Evolutionary conservation across 2,888 invertebrate species (phyloP), one percentile per base, ranked within the genome.

Genomic region (Pseudococcus jackbeardsleyi): DNA sequence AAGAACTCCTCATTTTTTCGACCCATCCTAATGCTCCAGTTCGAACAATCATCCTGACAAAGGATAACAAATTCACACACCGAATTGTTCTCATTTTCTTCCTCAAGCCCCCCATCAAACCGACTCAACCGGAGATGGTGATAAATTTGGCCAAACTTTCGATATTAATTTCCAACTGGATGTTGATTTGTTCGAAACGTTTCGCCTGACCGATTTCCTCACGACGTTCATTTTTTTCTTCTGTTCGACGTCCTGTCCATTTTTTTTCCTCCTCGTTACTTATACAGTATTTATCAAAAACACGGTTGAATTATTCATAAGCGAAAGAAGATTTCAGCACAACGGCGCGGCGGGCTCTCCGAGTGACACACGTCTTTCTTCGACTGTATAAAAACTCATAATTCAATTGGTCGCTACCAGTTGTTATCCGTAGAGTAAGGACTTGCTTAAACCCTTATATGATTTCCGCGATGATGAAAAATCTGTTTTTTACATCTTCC

Each of bases 281-380:
- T n/a, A 64, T 22, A 64, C 64, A 64, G 64, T 64, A 64, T 64
- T 64, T 64, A 82, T 82, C 42, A 42, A 46, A 82, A 82, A 46
- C 26, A 82, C 79, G 42, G 42, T 82, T 82, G 79, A 82, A 82
- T 82, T 82, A 82, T 82, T 82, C 79, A 82, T 82, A 82, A 82
- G 79, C 42, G n/a, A n/a, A 33, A 33, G 8, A 46, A 46, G 8
- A n/a, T 82, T 82, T 82, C 46, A 26, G 11, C 15, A 0, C 42
- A 42, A 42, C n/a, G 12, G 15, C 46, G 12, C 46, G 12, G 33
- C 33, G 11, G 15, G 33, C 26, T 33, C 26, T 68, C 33, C 15
- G 46, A 82, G 79, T 46, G 79, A 82, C 79, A 82, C 79, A 82
- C 79, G 79, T 82, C 79, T 82, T 82, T 82, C 79, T 82, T 82